Evolutionary conservation across 2,113 vertebrate genomes (phyloP), one percentile per base, ranked within the genome.

Genomic region (Pandion haliaetus): DNA sequence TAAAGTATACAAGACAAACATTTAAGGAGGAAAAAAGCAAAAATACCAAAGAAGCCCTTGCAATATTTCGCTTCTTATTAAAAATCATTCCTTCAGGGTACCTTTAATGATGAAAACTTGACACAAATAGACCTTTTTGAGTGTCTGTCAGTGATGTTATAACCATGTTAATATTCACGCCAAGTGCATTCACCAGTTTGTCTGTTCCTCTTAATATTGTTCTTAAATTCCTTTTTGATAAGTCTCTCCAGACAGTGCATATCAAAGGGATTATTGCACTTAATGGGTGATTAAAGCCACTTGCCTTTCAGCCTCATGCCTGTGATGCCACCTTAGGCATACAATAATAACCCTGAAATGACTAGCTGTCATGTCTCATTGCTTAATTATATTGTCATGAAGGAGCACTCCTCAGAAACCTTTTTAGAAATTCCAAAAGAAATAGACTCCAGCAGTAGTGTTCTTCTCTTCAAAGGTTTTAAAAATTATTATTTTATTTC

Each of bases 211-310:
- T 83, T 84, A 84, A 84, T 83, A 90, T 34, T 93, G 85, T 67
- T 94, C 74, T 69, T 82, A 79, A 94, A 93, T 82, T 92, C 86
- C 62, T 88, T 96, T 93, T 93, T 82, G 83, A 45, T 90, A 91
- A 96, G 91, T 76, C 24, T 93, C 74, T 95, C 74, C 86, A 97
- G 96, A 95, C 83, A 91, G 69, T 38, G 49, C 11, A 18, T 94
- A 97, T 97, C 91, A 96, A 96, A 96, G 58, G 94, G 95, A 97
- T 98, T 97, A 96, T 65, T 94, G 78, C 78, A 94, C 78, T 96
- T 93, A 93, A 70, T 38, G 65, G 74, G 76, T 95, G 95, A 97
- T 97, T 97, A 97, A 97, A 97, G 81, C 86, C 83, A 93, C 91
- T 94, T 1, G 0, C 74, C 84, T 83, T 93, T 96, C 97, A 93